Evolutionary conservation across 2,888 invertebrate species (phyloP).

Genomic region (Lasiommata megera): DNA sequence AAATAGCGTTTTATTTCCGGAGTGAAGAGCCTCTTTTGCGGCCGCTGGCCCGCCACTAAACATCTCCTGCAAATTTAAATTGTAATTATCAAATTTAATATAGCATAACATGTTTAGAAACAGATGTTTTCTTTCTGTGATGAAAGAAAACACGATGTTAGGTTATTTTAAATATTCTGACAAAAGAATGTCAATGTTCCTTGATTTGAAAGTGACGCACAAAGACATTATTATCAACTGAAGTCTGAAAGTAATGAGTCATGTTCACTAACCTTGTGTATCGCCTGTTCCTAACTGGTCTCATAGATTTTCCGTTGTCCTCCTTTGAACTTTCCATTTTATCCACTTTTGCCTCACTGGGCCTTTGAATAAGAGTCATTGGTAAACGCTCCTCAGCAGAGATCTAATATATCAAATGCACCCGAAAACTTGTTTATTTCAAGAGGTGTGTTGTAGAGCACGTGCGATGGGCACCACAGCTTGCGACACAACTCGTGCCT

Average conservation of each 20-base stretch:
- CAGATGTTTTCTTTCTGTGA: not conserved
- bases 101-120: not conserved
- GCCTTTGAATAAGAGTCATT: conserved; percentile 68
- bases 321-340: conserved; percentile 64
- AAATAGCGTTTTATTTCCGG: conserved; percentile 89
- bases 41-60: conserved; percentile 82
- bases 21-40: conserved; percentile 87
- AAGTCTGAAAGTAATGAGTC: conserved; percentile 69
- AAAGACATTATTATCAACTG: conserved; percentile 59
- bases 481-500: conserved; percentile 68
- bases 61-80: conserved; percentile 68
- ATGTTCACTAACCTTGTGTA: conserved; percentile 84
- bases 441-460: conserved; percentile 44
- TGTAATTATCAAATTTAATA: conserved; percentile 5
- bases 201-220: conserved; percentile 60
- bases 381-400: conserved; percentile 4
- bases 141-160: not conserved
- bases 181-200: conserved; percentile 44
- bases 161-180: conserved; percentile 9
- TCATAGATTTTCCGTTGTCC: conserved; percentile 75
- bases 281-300: conserved; percentile 86
- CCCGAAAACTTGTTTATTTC: conserved; percentile 16
- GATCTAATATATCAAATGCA: not conserved
- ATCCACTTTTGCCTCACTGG: conserved; percentile 46
- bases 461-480: conserved; percentile 70